Evolutionary conservation across 92 coral and sea anemone species (phyloP), one percentile per base, ranked within the genome.

Genomic region (Zoanthus solanderi): DNA sequence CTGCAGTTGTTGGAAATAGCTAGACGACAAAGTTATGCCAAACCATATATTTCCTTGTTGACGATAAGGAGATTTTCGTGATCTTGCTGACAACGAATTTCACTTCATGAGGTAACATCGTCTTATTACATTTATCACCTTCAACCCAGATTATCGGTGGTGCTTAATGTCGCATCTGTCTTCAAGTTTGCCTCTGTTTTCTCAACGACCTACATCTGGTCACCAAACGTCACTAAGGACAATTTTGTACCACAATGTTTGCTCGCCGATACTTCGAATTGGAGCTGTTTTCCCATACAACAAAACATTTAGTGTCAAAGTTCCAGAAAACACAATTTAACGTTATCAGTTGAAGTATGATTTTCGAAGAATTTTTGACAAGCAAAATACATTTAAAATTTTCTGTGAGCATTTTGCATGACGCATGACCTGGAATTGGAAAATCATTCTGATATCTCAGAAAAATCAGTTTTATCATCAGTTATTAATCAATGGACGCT

Each of bases 51-150:
- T 34, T 17, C 29, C 37, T 79, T 17, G 73, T 60, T 13, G 48
- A 79, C 17, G 44, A 47, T 37, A 80, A 16, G 58, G 56, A 80
- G 23, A n/a, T 18, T 47, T 80, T 80, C 74, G 75, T 80, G 85
- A 80, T 45, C 56, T 23, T 80, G 72, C 23, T 67, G 42, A 67
- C 54, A 47, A 29, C 52, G 57, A 80, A 46, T 80, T 80, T 45
- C 29, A 28, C 74, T n/a, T 28, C 61, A 76, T 23, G 34, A 50
- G 63, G 47, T 63, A 18, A 67, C 45, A 74, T 28, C 53, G 85
- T 63, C 63, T 65, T 45, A 80, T 46, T 61, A 50, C 23, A 18
- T 79, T 79, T 79, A 61, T 79, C 85, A 58, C 66, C 66, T 58
- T 58, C 66, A 58, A 58, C 66, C 66, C 16, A 58, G 66, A 58